Percentiles rank a stretch among this genome's conserved stretches.
These are phyloP conservation scores for Leptinotarsa texana DNA, from an alignment of 1,140 invertebrate species.

Conservation along the genomic window DNA sequence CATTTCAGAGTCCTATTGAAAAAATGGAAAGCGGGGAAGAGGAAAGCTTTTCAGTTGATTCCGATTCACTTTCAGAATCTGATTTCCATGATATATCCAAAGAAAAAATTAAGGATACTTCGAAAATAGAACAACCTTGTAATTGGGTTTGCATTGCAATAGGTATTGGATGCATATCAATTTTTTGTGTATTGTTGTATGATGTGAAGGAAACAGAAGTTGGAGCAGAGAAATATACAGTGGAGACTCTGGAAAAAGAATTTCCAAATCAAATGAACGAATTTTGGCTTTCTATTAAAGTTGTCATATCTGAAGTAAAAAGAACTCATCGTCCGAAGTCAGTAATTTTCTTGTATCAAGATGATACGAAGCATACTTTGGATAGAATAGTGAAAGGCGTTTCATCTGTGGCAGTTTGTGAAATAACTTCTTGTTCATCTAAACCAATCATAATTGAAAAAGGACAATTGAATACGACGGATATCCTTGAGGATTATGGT, in stretches of 20 bases:
- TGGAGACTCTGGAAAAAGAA: slow-evolving; percentile 27
- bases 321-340: slow-evolving; percentile 40
- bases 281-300: slow-evolving; percentile 39
- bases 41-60: background rate
- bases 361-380: slow-evolving; percentile 33
- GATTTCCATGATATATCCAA: background rate
- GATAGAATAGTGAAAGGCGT: slow-evolving; percentile 36
- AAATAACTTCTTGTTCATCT: slow-evolving; percentile 34
- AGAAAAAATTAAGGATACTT: background rate
- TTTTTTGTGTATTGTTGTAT: slow-evolving; percentile 8
- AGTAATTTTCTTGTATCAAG: slow-evolving; percentile 44
- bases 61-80: background rate
- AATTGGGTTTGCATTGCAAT: background rate
- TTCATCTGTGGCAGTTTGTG: slow-evolving; percentile 35
- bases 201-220: background rate
- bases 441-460: slow-evolving; percentile 37
- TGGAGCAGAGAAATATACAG: background rate
- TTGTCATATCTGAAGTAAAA: slow-evolving; percentile 38
- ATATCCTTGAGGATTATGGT: slow-evolving; percentile 52
- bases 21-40: background rate
- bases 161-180: background rate
- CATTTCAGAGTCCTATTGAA: slow-evolving; percentile 24
- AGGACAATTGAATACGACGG: slow-evolving; percentile 31
- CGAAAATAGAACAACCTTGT: background rate
- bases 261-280: slow-evolving; percentile 40